Base-by-base conservation (phyloP, 2,888 invertebrate genomes). In the Dromius quadrimaculatus region DNA sequence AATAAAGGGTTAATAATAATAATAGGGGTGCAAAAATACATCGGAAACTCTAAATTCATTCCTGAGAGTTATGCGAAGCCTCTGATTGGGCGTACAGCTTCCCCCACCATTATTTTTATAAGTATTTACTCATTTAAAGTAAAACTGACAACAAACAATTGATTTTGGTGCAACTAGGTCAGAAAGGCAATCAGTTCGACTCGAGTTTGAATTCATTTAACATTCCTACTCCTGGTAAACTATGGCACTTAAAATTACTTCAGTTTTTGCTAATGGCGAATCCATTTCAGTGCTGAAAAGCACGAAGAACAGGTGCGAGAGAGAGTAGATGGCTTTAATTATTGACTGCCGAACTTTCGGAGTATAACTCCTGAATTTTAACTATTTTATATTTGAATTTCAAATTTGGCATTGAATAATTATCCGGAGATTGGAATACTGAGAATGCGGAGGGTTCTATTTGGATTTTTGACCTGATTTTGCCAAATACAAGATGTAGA, bases 91-190 rank as follows among this genome's bases (percentile, higher is more conserved):
- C n/a, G n/a, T n/a, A n/a, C n/a, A n/a, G n/a, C n/a, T n/a, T n/a
- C n/a, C n/a, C n/a, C n/a, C 43, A 45, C 63, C 63, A 63, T 63
- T 43, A 45, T 15, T 28, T 62, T 62, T 62, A 62, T 62, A 23
- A 41, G 45, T 63, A 63, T 63, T 63, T 63, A 63, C 63, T 63
- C 17, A 22, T 22, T 9, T 45, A 45, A 41, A 43, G 63, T 63
- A 45, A 63, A 63, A 63, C 45, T 63, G 63, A 23, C 63, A n/a
- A n/a, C n/a, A 45, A 45, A 63, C 63, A 63, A 63, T 63, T 63
- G 63, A 63, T 63, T 63, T 63, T 20, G 63, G 63, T 63, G 63
- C 45, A 63, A 63, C 28, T 63, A 28, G 63, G 63, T 63, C 63
- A 63, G 63, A 41, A 36, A 45, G 32, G 63, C 63, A 63, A 63